Percentiles rank a stretch among this genome's conserved stretches.
Conservation (phyloP, 2,888 invertebrate species). For the Ischnura elegans region DNA sequence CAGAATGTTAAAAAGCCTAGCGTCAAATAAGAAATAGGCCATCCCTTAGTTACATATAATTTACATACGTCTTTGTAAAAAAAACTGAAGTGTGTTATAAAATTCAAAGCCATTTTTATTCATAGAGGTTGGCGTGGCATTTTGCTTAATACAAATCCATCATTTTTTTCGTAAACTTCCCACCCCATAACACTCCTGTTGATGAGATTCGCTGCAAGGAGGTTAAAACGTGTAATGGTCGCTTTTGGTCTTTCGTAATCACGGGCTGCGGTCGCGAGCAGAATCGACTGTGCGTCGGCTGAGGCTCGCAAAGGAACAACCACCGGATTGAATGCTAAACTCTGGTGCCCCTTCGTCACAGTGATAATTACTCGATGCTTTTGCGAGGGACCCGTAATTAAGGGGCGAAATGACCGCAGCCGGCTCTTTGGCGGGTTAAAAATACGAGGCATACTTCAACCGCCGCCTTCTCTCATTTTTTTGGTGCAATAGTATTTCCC, state of each 20-base stretch:
- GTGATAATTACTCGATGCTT: not conserved
- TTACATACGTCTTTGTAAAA: no score
- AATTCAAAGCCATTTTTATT: not conserved
- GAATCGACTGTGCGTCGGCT: not conserved
- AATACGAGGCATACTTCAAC: not conserved
- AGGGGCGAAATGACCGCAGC: conserved; percentile 24
- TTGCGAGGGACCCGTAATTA: not conserved
- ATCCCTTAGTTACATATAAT: no score
- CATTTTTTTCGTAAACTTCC: not conserved
- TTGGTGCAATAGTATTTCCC: not conserved
- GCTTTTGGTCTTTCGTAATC: not conserved
- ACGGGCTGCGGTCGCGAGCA: not conserved
- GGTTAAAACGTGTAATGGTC: not conserved
- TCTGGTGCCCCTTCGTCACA: not conserved
- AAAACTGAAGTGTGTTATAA: not conserved
- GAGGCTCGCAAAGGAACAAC: not conserved
- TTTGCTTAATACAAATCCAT: not conserved
- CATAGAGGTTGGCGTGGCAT: not conserved
- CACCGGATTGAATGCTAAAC: not conserved
- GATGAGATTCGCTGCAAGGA: not conserved
- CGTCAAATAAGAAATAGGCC: not conserved
- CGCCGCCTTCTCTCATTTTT: not conserved
- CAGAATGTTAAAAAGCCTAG: not conserved
- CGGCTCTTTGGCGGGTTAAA: not conserved
- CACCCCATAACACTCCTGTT: not conserved